Conservation (phyloP, 2,888 invertebrate species). For the Eristalis pertinax region DNA sequence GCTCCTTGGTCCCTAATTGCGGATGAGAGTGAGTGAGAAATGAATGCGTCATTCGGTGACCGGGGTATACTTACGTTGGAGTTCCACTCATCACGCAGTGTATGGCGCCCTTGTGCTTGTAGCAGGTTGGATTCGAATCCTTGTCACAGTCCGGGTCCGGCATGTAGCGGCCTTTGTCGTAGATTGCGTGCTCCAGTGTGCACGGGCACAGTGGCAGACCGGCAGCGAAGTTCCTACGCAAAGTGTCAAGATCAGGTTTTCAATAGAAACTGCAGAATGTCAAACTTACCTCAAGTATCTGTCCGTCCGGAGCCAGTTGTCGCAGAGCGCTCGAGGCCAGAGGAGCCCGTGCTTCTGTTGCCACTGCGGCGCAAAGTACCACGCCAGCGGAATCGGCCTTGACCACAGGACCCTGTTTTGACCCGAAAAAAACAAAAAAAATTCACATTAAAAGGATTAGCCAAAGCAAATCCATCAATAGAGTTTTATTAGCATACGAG, state of each 20-base stretch:
- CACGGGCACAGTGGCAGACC: slow-evolving; percentile 95
- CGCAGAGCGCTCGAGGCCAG: slow-evolving; percentile 93
- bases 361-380: slow-evolving; percentile 97
- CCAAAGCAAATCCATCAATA: background rate
- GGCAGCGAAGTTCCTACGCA: slow-evolving; percentile 90
- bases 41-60: slow-evolving; percentile 56
- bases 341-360: slow-evolving; percentile 88
- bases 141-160: slow-evolving; percentile 95
- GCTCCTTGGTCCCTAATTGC: slow-evolving; percentile 89
- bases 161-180: slow-evolving; percentile 95
- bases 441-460: background rate
- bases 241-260: slow-evolving; percentile 30
- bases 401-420: slow-evolving; percentile 90
- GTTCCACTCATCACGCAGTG: slow-evolving; percentile 96
- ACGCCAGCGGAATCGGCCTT: slow-evolving; percentile 93
- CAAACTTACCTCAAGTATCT: slow-evolving; percentile 84
- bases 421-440: background rate
- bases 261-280: background rate
- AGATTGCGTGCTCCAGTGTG: slow-evolving; percentile 92
- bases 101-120: slow-evolving; percentile 92
- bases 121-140: slow-evolving; percentile 93
- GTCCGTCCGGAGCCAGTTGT: slow-evolving; percentile 94
- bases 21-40: slow-evolving; percentile 11
- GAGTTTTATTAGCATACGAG: slow-evolving; percentile 2
- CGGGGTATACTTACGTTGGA: slow-evolving; percentile 87